Conservation (phyloP, 2,888 invertebrate genomes). For the Drosophila crucigera region DNA sequence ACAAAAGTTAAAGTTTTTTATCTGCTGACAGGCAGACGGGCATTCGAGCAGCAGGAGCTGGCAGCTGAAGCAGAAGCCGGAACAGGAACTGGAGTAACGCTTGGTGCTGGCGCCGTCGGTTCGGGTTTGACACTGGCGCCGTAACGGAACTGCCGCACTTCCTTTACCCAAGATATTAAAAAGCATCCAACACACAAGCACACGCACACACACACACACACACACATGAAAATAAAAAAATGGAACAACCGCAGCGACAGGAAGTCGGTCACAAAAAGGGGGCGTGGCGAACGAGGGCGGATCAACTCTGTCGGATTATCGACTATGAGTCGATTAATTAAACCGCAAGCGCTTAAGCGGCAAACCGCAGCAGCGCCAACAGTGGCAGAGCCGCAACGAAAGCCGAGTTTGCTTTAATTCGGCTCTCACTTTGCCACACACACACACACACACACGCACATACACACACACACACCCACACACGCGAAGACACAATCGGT, state of each 20-base stretch:
- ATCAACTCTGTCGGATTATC: slow-evolving; percentile 16
- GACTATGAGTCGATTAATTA: slow-evolving; percentile 74
- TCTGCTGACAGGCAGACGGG: slow-evolving; percentile 38
- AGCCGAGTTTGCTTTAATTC: slow-evolving; percentile 70
- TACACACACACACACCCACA: slow-evolving; percentile 2
- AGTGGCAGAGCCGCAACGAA: slow-evolving; percentile 23
- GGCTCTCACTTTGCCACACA: slow-evolving; percentile 61
- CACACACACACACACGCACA: slow-evolving; percentile 4
- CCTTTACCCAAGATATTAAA: slow-evolving; percentile 55
- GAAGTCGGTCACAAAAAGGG: slow-evolving; percentile 38
- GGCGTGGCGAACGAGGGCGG: background rate
- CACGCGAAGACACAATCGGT: background rate
- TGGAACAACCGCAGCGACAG: slow-evolving; percentile 38
- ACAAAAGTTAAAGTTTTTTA: slow-evolving; percentile 68
- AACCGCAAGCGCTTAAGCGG: slow-evolving; percentile 77
- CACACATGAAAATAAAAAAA: slow-evolving; percentile 4
- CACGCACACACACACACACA: background rate
- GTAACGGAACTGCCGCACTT: slow-evolving; percentile 20
- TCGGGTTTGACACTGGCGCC: slow-evolving; percentile 32
- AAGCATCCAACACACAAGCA: slow-evolving; percentile 17
- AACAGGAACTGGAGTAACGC: background rate
- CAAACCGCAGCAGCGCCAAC: slow-evolving; percentile 55
- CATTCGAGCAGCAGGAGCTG: slow-evolving; percentile 10
- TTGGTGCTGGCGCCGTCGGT: slow-evolving; percentile 4
- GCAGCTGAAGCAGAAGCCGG: slow-evolving; percentile 14